Evolutionary conservation across 2,113 vertebrate species (phyloP), one percentile per base, ranked within the genome.

Genomic region (Trematocara variabile): DNA sequence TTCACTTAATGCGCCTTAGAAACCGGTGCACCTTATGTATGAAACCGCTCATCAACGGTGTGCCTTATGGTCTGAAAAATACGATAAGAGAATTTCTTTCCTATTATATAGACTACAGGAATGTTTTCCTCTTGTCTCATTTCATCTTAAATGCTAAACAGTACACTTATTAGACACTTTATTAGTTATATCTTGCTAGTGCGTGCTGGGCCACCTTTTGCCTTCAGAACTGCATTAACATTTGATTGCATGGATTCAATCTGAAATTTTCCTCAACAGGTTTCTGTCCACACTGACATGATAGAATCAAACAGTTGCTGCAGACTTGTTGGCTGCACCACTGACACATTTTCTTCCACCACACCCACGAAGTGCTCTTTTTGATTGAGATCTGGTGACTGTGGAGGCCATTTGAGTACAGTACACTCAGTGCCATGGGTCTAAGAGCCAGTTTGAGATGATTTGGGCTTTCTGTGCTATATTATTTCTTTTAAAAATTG

Each of bases 181-280:
- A 68, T 22, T 41, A 68, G 34, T 68, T 41, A 41, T 22, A 68
- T n/a, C 63, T 41, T 14, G 63, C 37, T 68, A 68, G 11, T 68
- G 8, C 3, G 0, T 41, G 4, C n/a, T 41, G 63, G n/a, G 20
- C n/a, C 7, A 7, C n/a, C 63, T 22, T 41, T 41, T 3, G 63
- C 11, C 11, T 68, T 68, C 34, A 68, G 34, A 68, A 68, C 2
- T 39, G 7, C 1, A n/a, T 22, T 68, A 68, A 8, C 12, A 41
- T 39, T 68, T 68, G 11, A 41, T 68, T 22, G 34, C 37, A 39
- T 22, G 13, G n/a, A 41, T 8, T 68, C n/a, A 41, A 22, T 39
- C 41, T 22, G 37, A 68, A 5, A 68, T 5, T 39, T 65, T 65
- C 60, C 60, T 22, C 60, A 65, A 6, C 10, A 4, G 60, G 6